Evolutionary conservation across 2,113 vertebrate genomes (phyloP).

Genomic region (Oxyruncus cristatus): DNA sequence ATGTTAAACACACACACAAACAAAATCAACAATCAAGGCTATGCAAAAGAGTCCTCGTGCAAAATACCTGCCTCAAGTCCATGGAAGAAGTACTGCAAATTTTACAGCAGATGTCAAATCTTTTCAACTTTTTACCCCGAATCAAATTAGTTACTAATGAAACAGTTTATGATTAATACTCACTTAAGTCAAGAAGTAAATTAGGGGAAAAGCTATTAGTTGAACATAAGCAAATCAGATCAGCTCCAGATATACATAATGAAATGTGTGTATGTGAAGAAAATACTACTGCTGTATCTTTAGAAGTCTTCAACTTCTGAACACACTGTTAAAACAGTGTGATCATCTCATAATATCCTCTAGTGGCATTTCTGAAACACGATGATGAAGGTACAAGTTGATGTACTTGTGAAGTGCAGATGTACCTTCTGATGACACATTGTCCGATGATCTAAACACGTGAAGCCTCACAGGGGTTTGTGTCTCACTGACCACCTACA

Average conservation of each 20-base stretch:
- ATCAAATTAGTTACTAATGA: constrained; percentile 29
- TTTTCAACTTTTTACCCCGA: not conserved
- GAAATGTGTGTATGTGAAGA: not conserved
- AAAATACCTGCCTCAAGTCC: constrained; percentile 10
- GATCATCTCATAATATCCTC: not conserved
- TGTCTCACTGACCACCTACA: not conserved
- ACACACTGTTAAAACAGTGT: not conserved
- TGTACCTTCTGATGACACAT: not conserved
- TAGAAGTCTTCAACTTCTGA: not conserved
- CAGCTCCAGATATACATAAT: not conserved
- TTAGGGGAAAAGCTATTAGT: not conserved
- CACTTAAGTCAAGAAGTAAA: constrained; percentile 29
- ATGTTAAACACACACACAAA: not conserved
- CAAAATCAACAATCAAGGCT: not conserved
- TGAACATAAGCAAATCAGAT: not conserved
- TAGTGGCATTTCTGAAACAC: not conserved
- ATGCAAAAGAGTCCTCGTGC: not conserved
- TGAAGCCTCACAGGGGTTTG: not conserved
- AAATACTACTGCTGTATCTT: not conserved
- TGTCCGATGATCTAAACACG: not conserved
- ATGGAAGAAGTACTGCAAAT: not conserved
- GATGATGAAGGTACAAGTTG: not conserved
- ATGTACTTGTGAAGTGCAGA: not conserved
- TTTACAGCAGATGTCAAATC: not conserved
- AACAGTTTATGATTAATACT: constrained; percentile 34